Conservation (phyloP, 2,888 invertebrate genomes). For the Lutraria lutraria region DNA sequence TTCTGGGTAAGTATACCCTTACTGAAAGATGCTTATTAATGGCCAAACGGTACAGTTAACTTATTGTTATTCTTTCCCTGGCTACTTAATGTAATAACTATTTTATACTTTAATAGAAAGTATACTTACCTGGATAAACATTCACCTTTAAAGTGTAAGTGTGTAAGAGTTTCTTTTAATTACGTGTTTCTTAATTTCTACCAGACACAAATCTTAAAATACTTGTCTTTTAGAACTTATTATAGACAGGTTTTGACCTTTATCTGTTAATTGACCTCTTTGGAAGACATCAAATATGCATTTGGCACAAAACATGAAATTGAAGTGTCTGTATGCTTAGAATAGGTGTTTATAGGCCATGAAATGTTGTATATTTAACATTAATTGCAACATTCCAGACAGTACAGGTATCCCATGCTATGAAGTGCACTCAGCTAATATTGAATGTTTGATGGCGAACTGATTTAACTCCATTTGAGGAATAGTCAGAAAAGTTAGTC, state of each 20-base stretch:
- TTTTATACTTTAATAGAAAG: too few relatives aligned
- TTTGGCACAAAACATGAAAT: conserved; percentile 34
- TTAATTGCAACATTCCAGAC: conserved; percentile 30
- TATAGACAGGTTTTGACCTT: not conserved
- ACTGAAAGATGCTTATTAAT: too few relatives aligned
- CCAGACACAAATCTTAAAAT: not conserved
- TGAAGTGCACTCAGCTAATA: conserved; percentile 2
- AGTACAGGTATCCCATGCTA: not conserved
- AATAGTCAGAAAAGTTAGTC: too few relatives aligned
- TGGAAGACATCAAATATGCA: conserved; percentile 29
- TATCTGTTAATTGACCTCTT: conserved; percentile 8
- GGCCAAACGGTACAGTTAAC: too few relatives aligned
- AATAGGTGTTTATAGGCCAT: conserved; percentile 35
- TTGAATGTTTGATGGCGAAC: not conserved
- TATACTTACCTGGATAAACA: too few relatives aligned
- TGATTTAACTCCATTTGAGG: too few relatives aligned
- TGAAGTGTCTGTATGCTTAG: conserved; percentile 29
- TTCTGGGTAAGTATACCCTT: too few relatives aligned
- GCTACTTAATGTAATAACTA: too few relatives aligned
- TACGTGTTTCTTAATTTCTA: not conserved
- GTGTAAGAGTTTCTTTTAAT: not conserved
- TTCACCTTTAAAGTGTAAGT: too few relatives aligned
- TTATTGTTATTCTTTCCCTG: too few relatives aligned
- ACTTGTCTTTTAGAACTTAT: not conserved
- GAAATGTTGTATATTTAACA: conserved; percentile 27